These are phyloP conservation scores for Eilema griseolum DNA, from an alignment of 2,888 invertebrate species.

Conservation along the genomic window DNA sequence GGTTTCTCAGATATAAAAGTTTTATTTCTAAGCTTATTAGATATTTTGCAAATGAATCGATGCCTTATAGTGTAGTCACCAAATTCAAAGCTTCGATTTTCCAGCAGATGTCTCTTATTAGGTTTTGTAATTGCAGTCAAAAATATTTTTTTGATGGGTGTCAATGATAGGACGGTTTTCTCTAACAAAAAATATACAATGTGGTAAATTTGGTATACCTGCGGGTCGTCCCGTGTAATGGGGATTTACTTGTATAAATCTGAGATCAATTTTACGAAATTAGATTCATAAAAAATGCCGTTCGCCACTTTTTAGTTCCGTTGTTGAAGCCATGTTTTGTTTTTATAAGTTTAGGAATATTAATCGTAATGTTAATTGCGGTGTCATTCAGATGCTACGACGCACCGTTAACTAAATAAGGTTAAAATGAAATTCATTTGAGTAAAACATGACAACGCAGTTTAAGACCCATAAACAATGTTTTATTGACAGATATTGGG, in stretches of 20 bases:
- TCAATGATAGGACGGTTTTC: neutral
- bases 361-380: too few species aligned
- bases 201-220: conserved; percentile 81
- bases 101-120: neutral
- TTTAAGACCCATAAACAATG: too few species aligned
- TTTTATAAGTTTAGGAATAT: conserved; percentile 1
- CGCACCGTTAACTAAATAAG: too few species aligned
- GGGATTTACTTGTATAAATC: conserved; percentile 59
- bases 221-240: conserved; percentile 69
- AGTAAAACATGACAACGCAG: too few species aligned
- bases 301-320: conserved; percentile 35
- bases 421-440: too few species aligned
- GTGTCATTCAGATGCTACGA: too few species aligned
- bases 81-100: neutral
- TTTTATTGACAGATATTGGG: neutral
- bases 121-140: neutral
- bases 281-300: conserved; percentile 66
- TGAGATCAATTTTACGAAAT: conserved; percentile 78
- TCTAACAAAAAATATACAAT: conserved; percentile 71
- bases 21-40: neutral
- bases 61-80: neutral
- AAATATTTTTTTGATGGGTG: neutral
- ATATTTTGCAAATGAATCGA: neutral
- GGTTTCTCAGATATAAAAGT: neutral
- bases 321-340: conserved; percentile 29